Evolutionary conservation across 2,113 vertebrate species (phyloP).

Genomic region (Lasiurus borealis): DNA sequence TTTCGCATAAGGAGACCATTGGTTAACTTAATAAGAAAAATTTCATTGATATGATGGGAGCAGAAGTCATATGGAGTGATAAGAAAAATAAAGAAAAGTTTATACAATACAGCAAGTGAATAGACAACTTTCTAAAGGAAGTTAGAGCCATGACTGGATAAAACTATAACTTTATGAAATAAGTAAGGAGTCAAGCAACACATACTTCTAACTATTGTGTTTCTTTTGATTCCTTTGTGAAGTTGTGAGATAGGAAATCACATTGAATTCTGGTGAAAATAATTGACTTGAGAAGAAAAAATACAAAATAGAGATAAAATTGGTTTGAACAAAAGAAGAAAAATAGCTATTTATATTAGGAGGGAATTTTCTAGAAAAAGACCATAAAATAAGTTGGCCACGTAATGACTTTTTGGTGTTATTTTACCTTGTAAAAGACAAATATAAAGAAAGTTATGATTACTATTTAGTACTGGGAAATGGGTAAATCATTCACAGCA

Average conservation of each 20-base stretch:
- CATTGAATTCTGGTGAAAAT: neutral
- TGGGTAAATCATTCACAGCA: neutral
- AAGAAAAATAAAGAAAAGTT: neutral
- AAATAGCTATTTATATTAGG: neutral
- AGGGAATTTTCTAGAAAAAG: constrained; percentile 12
- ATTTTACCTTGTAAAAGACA: neutral
- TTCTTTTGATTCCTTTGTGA: neutral
- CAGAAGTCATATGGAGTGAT: neutral
- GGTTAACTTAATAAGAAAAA: neutral
- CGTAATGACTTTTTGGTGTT: neutral
- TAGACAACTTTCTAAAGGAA: neutral
- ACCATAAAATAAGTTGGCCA: neutral
- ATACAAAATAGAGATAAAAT: neutral
- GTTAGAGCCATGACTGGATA: neutral
- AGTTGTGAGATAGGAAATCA: neutral
- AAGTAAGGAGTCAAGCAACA: neutral
- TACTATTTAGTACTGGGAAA: neutral
- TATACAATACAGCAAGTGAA: neutral
- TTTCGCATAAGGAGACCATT: neutral
- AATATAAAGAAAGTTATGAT: neutral
- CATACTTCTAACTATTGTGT: neutral
- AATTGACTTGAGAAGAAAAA: neutral
- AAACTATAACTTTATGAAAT: neutral
- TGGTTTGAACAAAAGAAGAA: neutral
- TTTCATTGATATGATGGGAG: neutral